Base-by-base conservation (phyloP, 2,888 invertebrate species). In the Argyresthia goedartella region DNA sequence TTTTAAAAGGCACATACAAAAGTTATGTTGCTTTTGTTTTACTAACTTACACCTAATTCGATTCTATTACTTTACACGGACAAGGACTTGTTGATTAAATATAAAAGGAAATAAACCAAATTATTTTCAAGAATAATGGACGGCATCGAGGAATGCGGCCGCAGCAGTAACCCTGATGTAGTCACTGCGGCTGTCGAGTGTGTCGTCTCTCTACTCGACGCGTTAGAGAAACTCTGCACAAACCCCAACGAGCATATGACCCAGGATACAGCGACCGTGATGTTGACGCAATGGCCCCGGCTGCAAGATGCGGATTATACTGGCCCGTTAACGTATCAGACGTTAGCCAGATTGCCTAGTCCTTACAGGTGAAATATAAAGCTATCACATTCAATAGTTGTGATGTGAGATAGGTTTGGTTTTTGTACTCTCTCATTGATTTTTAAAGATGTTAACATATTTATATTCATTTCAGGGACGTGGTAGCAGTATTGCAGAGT, bases 141-240 rank as follows among this genome's bases (percentile, higher is more conserved):
- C 68, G 95, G 96, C 0, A 93, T 97, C 71, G 95, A 96, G 77
- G 97, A 97, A 78, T 95, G 95, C 55, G 93, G 95, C n/a, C 91
- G 92, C 59, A 93, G 93, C 57, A 92, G 90, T 50, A 93, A 94
- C 58, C 91, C 93, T 13, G 89, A 91, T 55, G 91, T 93, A 6
- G 84, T 95, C n/a, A 89, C 92, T 49, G 92, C 93, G 0, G 93
- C 94, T 58, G 93, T 95, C 0, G 93, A 94, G 61, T 95, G 95
- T 63, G 92, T 95, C 51, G 93, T 94, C 6, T 92, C 95, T 0
- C 87, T 97, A 57, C 80, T 97, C 34, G 92, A 93, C 39, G 94
- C 96, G 2, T 76, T 97, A 36, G 95, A 96, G 71, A 91, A 93
- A 54, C 82, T 97, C 1, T 94, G 95, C 67, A 93, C 95, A 0